These are phyloP conservation scores for Psilopsiagon aymara DNA, from an alignment of 2,113 vertebrate species.

Conservation along the genomic window DNA sequence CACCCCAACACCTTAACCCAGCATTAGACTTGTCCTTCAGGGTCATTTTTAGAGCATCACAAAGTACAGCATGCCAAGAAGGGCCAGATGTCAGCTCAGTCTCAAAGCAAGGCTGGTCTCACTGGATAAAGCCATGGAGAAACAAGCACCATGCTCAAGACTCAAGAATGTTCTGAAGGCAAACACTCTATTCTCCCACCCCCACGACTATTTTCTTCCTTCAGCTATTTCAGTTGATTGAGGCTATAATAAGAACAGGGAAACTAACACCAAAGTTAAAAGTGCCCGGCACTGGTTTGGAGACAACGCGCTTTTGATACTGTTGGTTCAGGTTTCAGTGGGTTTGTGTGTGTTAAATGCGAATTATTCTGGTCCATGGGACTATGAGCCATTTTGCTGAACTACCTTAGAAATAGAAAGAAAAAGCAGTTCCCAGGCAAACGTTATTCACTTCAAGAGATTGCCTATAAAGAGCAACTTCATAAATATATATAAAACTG, in stretches of 20 bases:
- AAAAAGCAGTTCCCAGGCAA: background rate
- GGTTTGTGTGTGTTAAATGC: background rate
- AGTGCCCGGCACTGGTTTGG: background rate
- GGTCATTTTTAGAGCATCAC: background rate
- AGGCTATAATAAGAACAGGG: constrained; percentile 50
- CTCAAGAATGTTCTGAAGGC: background rate
- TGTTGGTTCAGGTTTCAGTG: background rate
- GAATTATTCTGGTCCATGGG: background rate
- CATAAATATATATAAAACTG: background rate
- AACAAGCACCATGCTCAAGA: background rate
- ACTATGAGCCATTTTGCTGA: background rate
- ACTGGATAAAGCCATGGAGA: background rate
- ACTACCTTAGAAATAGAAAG: background rate
- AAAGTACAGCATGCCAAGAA: background rate
- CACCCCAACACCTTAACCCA: background rate
- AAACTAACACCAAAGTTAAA: constrained; percentile 24
- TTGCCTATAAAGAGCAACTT: background rate
- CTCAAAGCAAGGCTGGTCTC: background rate
- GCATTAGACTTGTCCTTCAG: rapidly evolving
- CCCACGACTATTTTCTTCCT: background rate
- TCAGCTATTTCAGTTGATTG: constrained; percentile 13
- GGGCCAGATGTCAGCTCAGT: rapidly evolving
- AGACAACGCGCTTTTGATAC: background rate
- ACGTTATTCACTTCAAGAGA: background rate
- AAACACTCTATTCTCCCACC: background rate